Conservation (phyloP, 2,888 invertebrate genomes). For the Trissonchulus sp. region DNA sequence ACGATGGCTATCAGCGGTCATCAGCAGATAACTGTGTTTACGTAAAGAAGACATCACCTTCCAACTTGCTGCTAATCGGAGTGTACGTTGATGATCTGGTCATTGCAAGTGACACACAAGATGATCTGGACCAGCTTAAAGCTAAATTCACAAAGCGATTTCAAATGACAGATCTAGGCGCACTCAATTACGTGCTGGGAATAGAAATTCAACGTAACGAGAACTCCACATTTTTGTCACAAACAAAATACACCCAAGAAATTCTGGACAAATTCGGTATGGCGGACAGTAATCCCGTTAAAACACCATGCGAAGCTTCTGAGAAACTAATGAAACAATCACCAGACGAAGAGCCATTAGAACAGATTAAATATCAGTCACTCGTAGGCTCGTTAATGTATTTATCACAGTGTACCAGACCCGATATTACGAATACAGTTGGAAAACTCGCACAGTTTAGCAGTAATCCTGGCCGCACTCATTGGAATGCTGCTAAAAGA, state of each 20-base stretch:
- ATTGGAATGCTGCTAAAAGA: conserved; percentile 35
- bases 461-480: conserved; percentile 30
- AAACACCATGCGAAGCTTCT: conserved; percentile 29
- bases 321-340: neutral
- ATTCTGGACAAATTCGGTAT: conserved; percentile 29
- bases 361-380: conserved; percentile 14
- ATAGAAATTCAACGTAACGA: neutral
- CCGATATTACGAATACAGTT: conserved; percentile 22
- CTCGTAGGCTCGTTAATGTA: conserved; percentile 30
- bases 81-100: neutral
- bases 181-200: neutral
- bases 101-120: neutral
- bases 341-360: conserved; percentile 4
- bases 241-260: conserved; percentile 26
- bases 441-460: neutral
- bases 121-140: neutral
- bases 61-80: neutral
- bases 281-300: conserved; percentile 28
- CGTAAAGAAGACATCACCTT: neutral
- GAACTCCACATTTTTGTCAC: neutral
- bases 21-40: neutral
- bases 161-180: conserved; percentile 4
- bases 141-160: neutral
- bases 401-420: conserved; percentile 25
- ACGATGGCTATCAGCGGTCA: conserved; percentile 20